These are phyloP conservation scores for Volucella bombylans DNA, from an alignment of 2,888 invertebrate species.

Conservation along the genomic window DNA sequence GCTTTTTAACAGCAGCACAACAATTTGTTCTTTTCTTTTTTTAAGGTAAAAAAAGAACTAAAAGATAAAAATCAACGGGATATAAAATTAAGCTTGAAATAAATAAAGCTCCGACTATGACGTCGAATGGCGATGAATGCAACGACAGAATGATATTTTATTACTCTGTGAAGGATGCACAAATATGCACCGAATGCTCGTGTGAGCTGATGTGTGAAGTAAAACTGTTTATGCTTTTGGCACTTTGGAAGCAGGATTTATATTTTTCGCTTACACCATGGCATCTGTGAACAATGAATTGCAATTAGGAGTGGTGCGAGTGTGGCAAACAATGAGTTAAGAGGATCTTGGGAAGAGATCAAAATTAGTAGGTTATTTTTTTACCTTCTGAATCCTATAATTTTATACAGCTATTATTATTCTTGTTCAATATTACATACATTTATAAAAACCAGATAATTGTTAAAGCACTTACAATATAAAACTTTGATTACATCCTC, in stretches of 20 bases:
- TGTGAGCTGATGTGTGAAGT: conserved; percentile 12
- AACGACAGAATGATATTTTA: conserved; percentile 68
- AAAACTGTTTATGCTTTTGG: conserved; percentile 71
- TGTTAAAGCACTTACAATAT: too few species aligned
- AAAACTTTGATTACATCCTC: too few species aligned
- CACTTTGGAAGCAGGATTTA: conserved; percentile 73
- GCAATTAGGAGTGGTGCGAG: conserved; percentile 51
- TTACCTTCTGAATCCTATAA: not conserved
- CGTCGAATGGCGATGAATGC: conserved; percentile 69
- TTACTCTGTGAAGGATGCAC: conserved; percentile 62
- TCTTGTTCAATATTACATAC: too few species aligned
- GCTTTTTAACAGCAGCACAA: conserved; percentile 47
- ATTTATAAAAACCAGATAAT: too few species aligned
- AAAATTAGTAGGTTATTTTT: conserved; percentile 11
- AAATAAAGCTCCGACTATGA: conserved; percentile 66
- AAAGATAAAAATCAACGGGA: conserved; percentile 65
- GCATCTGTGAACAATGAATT: conserved; percentile 70
- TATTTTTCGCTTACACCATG: conserved; percentile 51
- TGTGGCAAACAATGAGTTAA: conserved; percentile 60
- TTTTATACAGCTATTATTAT: not conserved
- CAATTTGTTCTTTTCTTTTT: conserved; percentile 11
- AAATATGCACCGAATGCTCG: conserved; percentile 21
- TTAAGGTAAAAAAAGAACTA: conserved; percentile 34
- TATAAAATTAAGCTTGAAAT: conserved; percentile 68
- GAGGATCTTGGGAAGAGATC: conserved; percentile 60